Evolutionary conservation across 1,140 invertebrate genomes (phyloP).

Genomic region (Apis laboriosa): DNA sequence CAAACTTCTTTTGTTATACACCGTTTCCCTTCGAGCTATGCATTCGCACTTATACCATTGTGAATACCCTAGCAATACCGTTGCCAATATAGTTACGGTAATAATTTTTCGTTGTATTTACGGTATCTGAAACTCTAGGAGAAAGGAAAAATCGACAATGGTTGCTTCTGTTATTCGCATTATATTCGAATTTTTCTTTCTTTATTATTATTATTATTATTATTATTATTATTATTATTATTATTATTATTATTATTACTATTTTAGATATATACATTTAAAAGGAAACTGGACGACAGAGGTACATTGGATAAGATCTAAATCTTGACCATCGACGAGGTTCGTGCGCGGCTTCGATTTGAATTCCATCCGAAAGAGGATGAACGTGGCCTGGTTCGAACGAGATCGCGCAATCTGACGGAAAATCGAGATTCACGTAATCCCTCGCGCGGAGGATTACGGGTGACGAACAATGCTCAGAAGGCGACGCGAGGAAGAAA

Average conservation of each 20-base stretch:
- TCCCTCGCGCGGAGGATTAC: constrained; percentile 67
- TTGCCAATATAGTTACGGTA: background rate
- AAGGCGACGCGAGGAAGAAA: constrained; percentile 17
- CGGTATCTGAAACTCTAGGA: too few species aligned
- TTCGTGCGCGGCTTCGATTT: constrained; percentile 4
- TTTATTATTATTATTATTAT: too few species aligned
- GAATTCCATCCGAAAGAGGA: background rate
- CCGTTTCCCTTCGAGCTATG: background rate
- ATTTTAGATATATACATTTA: too few species aligned
- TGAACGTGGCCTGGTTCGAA: background rate
- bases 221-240: too few species aligned
- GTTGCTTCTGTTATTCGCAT: too few species aligned
- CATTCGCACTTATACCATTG: constrained; percentile 15
- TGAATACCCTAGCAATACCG: too few species aligned
- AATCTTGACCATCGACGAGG: constrained; percentile 9
- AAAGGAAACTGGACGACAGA: constrained; percentile 15
- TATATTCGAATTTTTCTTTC: too few species aligned
- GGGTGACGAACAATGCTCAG: constrained; percentile 65
- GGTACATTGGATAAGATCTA: constrained; percentile 39
- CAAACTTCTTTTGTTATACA: constrained; percentile 41
- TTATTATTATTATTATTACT: too few species aligned
- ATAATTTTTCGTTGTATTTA: background rate
- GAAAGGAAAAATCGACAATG: too few species aligned
- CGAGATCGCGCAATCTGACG: constrained; percentile 56
- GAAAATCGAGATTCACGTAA: constrained; percentile 72